Base-by-base conservation (phyloP, 2,888 invertebrate species). In the Acrobasis consociella region DNA sequence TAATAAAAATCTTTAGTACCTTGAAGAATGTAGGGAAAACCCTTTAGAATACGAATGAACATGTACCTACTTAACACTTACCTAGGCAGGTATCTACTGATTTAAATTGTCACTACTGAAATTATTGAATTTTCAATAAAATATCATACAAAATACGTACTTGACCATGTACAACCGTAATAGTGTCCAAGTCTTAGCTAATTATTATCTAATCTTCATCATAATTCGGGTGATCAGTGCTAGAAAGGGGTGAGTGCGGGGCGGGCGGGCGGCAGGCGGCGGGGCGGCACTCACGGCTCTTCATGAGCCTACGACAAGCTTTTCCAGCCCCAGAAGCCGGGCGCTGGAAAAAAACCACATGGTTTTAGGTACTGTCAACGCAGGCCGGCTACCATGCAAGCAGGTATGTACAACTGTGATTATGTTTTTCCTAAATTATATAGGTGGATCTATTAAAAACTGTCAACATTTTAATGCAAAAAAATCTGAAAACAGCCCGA, bases 201-300 rank as follows among this genome's bases (percentile, higher is more conserved):
- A 31, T 11, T 31, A 31, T n/a, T 52, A 52, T 56, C 56, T 42
- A 62, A 62, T 62, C 58, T 42, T 62, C 62, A 13, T 58, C 63
- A 52, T 63, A 59, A 58, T 62, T 62, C 55, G 55, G 16, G 13
- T 58, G 55, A 9, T 65, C 66, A 31, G 63, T 66, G 49, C 65
- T 53, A 59, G 51, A 63, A 13, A 65, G 52, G 16, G 66, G 13
- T 65, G 53, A 61, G 31, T 67, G 72, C 59, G 70, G 68, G 5
- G 67, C 65, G 9, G 66, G 37, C 37, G 71, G 75, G 38, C 77
- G 82, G 68, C 91, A 91, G 42, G 83, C 77, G 0, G 71, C 67
- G 1, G 85, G 89, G 50, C 74, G 83, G 73, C 91, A 91, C 3
- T 67, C 62, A 1, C 89, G 86, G 64, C 83, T 87, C 71, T 85